Evolutionary conservation across 2,797 vertebrate species (phyloP).

Genomic region (Ambastaia sidthimunki): DNA sequence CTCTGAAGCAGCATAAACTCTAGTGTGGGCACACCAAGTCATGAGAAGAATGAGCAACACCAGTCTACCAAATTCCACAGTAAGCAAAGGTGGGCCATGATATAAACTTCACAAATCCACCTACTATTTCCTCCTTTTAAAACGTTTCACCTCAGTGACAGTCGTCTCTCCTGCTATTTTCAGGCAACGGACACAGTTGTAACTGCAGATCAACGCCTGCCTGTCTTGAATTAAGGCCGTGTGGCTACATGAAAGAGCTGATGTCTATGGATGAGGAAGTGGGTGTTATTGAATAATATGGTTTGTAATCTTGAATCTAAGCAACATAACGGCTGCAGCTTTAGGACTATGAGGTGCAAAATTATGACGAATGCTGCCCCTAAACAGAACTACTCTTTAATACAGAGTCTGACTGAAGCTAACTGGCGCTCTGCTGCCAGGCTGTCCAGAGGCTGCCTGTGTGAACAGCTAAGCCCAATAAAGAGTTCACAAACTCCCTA

Average conservation of each 20-base stretch:
- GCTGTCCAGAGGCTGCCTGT: conserved; percentile 52
- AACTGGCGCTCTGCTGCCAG: conserved; percentile 45
- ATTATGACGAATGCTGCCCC: conserved; percentile 46
- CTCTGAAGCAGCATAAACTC: neutral
- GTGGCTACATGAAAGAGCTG: neutral
- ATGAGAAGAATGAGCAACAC: conserved; percentile 44
- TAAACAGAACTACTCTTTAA: conserved; percentile 43
- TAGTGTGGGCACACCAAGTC: conserved; percentile 48
- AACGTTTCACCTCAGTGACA: conserved; percentile 44
- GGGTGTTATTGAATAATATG: conserved; percentile 20
- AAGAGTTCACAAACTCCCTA: conserved; percentile 70
- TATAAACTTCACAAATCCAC: conserved; percentile 24
- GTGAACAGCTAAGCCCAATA: conserved; percentile 65
- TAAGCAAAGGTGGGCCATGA: conserved; percentile 36
- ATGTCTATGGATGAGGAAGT: conserved; percentile 14
- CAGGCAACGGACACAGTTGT: neutral
- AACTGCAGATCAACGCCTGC: conserved; percentile 3
- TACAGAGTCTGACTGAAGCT: conserved; percentile 40
- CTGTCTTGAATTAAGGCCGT: conserved; percentile 21
- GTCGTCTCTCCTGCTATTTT: conserved; percentile 32
- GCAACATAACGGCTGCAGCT: conserved; percentile 28
- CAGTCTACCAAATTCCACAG: conserved; percentile 38
- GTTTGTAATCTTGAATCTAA: conserved; percentile 39
- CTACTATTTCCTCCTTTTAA: conserved; percentile 17
- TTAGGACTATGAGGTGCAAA: conserved; percentile 29